phyloP scores from a whole-genome alignment of 92 coral and sea anemone species.

The Siderastrea siderea region DNA sequence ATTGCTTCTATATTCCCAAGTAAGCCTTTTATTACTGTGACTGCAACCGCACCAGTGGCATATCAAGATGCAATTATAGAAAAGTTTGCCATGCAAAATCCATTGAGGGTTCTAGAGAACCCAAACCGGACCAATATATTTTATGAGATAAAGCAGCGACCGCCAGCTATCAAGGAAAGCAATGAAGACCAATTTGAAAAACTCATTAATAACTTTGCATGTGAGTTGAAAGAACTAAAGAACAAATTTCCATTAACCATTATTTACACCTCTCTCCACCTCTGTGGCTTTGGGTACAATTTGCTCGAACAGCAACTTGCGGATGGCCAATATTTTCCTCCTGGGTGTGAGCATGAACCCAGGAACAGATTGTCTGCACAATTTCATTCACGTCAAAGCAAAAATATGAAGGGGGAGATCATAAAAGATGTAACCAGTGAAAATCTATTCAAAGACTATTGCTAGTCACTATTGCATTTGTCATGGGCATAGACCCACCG shows the following conservation, averaged over 20 bases:
- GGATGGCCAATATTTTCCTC: constrained; percentile 30
- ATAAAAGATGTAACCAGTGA: constrained; percentile 1
- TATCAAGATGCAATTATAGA: constrained; percentile 44
- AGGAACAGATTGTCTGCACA: constrained; percentile 31
- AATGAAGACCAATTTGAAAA: constrained; percentile 36
- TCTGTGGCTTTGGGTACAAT: constrained; percentile 29
- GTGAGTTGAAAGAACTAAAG: constrained; percentile 21
- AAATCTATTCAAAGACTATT: constrained; percentile 28
- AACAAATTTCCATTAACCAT: constrained; percentile 22
- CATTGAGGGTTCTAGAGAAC: constrained; percentile 32
- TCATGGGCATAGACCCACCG: constrained; percentile 39
- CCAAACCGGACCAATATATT: constrained; percentile 28
- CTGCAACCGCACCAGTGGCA: constrained; percentile 41
- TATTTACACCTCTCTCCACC: constrained; percentile 10
- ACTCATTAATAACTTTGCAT: neutral
- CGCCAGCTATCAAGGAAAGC: constrained; percentile 2
- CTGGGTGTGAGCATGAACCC: constrained; percentile 12
- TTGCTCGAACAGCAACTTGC: constrained; percentile 7
- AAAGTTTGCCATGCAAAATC: constrained; percentile 41
- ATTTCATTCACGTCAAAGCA: constrained; percentile 19
- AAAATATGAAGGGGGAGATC: constrained; percentile 19
- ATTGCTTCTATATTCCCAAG: constrained; percentile 41
- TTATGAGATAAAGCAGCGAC: constrained; percentile 35
- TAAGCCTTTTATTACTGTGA: constrained; percentile 26
- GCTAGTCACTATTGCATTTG: constrained; percentile 44